Evolutionary conservation across 2,888 invertebrate species (phyloP).

Genomic region (Physocephala rufipes): DNA sequence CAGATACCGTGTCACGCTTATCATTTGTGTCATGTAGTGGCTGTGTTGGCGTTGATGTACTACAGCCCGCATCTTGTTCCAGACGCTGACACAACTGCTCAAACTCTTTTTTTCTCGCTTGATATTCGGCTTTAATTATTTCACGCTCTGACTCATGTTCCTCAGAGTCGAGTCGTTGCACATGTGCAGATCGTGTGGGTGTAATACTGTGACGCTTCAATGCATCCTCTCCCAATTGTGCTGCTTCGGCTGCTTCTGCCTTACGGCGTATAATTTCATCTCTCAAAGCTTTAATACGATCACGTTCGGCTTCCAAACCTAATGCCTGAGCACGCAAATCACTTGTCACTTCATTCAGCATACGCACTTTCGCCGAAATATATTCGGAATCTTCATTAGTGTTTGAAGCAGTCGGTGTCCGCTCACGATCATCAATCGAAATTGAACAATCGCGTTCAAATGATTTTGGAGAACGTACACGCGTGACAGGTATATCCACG

Average conservation of each 20-base stretch:
- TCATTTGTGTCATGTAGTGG: conserved; percentile 4
- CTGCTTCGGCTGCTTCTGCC: conserved; percentile 57
- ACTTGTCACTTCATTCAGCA: conserved; percentile 63
- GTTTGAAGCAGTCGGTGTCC: conserved; percentile 50
- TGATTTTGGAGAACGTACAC: conserved; percentile 30
- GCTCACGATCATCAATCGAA: conserved; percentile 55
- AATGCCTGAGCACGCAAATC: conserved; percentile 63
- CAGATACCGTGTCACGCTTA: conserved; percentile 49
- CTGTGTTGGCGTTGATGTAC: conserved; percentile 28
- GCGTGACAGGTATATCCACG: conserved; percentile 46
- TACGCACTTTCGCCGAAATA: conserved; percentile 63
- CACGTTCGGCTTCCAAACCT: conserved; percentile 62
- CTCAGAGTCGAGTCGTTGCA: conserved; percentile 48
- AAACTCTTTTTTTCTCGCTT: conserved; percentile 62
- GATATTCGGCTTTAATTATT: conserved; percentile 58
- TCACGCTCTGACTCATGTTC: conserved; percentile 54
- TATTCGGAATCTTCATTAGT: conserved; percentile 63
- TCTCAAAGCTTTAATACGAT: conserved; percentile 61
- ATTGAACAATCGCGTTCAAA: conserved; percentile 26
- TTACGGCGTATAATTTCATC: conserved; percentile 63
- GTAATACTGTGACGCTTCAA: conserved; percentile 57
- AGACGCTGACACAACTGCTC: conserved; percentile 54
- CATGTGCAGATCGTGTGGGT: conserved; percentile 58
- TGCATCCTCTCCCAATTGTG: conserved; percentile 59
- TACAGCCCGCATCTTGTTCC: conserved; percentile 47